phyloP scores from a whole-genome alignment of 2,797 vertebrate genomes.

The Epinephelus awoara region DNA sequence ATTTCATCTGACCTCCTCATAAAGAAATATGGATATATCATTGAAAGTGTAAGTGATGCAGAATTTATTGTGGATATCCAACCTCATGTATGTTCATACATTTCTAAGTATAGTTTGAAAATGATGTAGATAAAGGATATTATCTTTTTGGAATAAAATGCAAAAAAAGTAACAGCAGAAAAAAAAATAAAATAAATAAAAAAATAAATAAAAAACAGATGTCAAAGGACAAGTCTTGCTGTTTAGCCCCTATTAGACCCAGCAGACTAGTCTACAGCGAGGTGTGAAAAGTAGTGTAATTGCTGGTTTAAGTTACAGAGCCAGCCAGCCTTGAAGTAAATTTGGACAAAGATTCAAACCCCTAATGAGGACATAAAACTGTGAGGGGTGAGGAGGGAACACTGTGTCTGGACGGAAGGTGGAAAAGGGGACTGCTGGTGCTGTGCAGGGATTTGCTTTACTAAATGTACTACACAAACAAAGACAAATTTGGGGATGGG shows the following conservation, averaged over 20 bases:
- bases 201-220: not conserved
- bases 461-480: conserved; percentile 27
- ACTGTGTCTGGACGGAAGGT: conserved; percentile 12
- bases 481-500: conserved; percentile 41
- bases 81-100: not conserved
- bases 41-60: not conserved
- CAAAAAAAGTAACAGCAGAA: not conserved
- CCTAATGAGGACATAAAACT: conserved; percentile 60
- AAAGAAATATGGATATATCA: not conserved
- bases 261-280: conserved; percentile 46
- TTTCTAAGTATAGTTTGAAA: not conserved
- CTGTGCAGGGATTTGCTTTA: conserved; percentile 26
- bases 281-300: conserved; percentile 64
- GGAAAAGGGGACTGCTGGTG: not conserved
- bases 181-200: not conserved
- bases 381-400: conserved; percentile 4
- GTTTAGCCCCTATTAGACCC: conserved; percentile 59
- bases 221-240: conserved; percentile 24
- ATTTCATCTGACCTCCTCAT: not conserved
- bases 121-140: not conserved
- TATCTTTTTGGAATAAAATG: not conserved
- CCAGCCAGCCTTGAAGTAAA: conserved; percentile 36
- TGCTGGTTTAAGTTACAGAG: conserved; percentile 58
- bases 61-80: not conserved
- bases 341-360: conserved; percentile 58